Evolutionary conservation across 2,888 invertebrate genomes (phyloP), one percentile per base, ranked within the genome.

Genomic region (Phaonia tiefii): DNA sequence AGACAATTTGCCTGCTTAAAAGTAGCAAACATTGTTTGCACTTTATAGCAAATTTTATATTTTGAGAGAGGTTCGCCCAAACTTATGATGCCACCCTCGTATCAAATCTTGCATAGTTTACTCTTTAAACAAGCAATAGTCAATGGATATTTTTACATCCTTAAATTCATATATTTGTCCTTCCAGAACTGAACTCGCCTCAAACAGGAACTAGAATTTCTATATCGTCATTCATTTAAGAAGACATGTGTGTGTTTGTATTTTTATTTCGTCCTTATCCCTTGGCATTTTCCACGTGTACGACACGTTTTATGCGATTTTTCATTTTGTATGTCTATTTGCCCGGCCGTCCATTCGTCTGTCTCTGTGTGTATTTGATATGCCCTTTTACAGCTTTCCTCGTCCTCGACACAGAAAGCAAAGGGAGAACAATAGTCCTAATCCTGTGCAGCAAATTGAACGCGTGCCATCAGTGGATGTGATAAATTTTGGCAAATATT

Each of bases 251-350:
- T 63, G 63, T 63, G 2, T 39, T 3, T 63, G 63, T 63, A 17
- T 37, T 60, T 65, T 63, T 39, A 70, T 54, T 66, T 37, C 42
- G 58, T 42, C 42, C 67, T 51, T 63, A 85, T 88, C 86, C 87
- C 88, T 84, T 85, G 87, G 88, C 85, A 88, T 88, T 88, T 88
- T 87, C 87, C 88, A 88, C 88, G 88, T 88, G 89, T 83, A 85
- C 84, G 87, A 83, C 89, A 88, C 89, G 88, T 87, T 88, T 89
- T 69, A 72, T 46, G 39, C n/a, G 70, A 76, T 66, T 71, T 77
- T 63, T 31, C 26, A 39, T 73, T 31, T 56, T 20, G 3, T 60
- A 20, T 31, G 31, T 49, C 25, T 60, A 56, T 79, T 80, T 67
- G 46, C 25, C 2, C 66, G 31, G 42, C 65, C 20, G 15, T 49